Conservation (phyloP, 2,113 vertebrate genomes). For the Suncus etruscus region DNA sequence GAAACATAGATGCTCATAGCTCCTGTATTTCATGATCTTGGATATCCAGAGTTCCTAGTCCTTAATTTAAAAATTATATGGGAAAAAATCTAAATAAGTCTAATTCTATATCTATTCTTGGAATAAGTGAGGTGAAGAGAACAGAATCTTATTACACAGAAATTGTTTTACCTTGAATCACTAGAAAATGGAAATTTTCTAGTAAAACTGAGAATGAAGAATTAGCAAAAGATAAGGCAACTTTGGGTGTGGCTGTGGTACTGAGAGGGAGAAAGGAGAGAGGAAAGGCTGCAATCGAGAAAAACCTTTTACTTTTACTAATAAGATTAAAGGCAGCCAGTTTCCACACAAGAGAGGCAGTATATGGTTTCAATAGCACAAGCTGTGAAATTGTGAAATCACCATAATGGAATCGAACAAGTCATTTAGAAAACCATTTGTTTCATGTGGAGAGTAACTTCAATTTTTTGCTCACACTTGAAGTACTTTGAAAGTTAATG, state of each 20-base stretch:
- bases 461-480: not conserved
- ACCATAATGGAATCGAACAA: not conserved
- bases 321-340: not conserved
- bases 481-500: conserved; percentile 4
- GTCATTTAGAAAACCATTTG: not conserved
- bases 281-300: not conserved
- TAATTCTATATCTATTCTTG: not conserved
- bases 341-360: not conserved
- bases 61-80: not conserved
- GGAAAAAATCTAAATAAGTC: not conserved
- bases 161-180: not conserved
- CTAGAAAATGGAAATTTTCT: not conserved
- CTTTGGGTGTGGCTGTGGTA: not conserved
- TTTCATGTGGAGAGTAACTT: not conserved
- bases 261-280: not conserved
- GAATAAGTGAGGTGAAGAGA: not conserved
- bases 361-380: not conserved
- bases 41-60: too few species aligned
- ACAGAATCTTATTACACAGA: not conserved
- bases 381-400: not conserved
- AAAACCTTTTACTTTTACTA: not conserved
- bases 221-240: not conserved
- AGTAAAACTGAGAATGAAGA: not conserved
- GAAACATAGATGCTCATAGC: not conserved
- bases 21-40: not conserved